These are phyloP conservation scores for Pinctada fucata DNA, from an alignment of 2,888 invertebrate genomes.

Conservation along the genomic window DNA sequence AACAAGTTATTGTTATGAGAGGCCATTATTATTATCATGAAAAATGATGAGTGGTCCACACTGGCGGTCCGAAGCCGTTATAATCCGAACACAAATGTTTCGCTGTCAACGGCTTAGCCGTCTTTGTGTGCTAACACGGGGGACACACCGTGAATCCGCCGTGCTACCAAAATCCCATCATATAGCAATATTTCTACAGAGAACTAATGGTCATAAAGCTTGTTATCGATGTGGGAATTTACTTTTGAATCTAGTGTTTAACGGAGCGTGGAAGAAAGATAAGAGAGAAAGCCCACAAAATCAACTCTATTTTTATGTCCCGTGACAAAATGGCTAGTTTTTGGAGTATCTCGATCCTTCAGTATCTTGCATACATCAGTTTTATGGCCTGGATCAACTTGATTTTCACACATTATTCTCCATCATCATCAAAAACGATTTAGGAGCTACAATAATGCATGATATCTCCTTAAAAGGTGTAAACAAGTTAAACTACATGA, in stretches of 20 bases:
- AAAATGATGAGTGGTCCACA: too few relatives aligned
- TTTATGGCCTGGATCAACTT: neutral
- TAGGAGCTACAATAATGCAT: neutral
- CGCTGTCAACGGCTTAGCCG: neutral
- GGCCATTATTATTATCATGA: too few relatives aligned
- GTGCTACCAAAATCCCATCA: neutral
- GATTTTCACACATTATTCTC: slow-evolving; percentile 1
- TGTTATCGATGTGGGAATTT: neutral
- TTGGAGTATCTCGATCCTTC: neutral
- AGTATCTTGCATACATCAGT: neutral
- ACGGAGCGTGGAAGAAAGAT: neutral
- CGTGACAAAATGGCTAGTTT: neutral
- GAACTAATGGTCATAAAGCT: neutral
- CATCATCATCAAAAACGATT: slow-evolving; percentile 2
- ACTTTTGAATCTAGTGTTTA: neutral
- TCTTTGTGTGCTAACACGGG: neutral
- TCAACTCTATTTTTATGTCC: neutral
- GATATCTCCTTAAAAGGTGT: too few relatives aligned
- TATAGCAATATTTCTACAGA: neutral
- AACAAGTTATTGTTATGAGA: too few relatives aligned
- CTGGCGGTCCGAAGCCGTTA: too few relatives aligned
- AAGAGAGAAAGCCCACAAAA: neutral
- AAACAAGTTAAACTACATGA: too few relatives aligned
- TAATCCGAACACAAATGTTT: neutral
- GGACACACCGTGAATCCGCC: neutral